Conservation (phyloP, 1,140 invertebrate species). For the Goniozus legneri region DNA sequence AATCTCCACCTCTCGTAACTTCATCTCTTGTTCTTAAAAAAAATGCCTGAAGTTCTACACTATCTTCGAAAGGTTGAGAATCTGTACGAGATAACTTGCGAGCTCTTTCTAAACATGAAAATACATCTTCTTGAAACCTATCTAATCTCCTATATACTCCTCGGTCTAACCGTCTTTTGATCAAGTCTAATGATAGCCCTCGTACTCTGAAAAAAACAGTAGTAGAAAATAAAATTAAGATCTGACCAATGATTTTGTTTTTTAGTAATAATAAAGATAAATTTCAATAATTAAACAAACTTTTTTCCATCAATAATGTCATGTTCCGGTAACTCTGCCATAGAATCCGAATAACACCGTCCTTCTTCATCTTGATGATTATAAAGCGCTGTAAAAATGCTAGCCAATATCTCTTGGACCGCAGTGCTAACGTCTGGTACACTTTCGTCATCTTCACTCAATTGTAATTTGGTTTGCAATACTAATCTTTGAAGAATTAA, state of each 20-base stretch:
- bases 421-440: constrained; percentile 84
- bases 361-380: constrained; percentile 96
- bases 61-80: constrained; percentile 93
- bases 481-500: constrained; percentile 87
- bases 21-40: constrained; percentile 79
- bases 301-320: constrained; percentile 73
- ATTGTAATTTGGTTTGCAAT: constrained; percentile 85
- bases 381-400: constrained; percentile 89
- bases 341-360: constrained; percentile 92
- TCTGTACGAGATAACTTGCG: constrained; percentile 83
- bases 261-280: background rate
- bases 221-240: constrained; percentile 16
- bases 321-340: constrained; percentile 89
- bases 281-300: constrained; percentile 36
- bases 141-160: constrained; percentile 90
- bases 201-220: constrained; percentile 65
- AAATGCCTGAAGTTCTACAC: constrained; percentile 88
- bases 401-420: constrained; percentile 88
- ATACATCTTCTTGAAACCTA: constrained; percentile 95
- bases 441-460: constrained; percentile 82
- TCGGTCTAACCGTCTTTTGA: constrained; percentile 80
- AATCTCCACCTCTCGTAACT: constrained; percentile 73
- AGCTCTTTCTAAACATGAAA: constrained; percentile 88
- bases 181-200: constrained; percentile 78
- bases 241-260: background rate